Evolutionary conservation across 2,888 invertebrate genomes (phyloP), one percentile per base, ranked within the genome.

Genomic region (Idaea straminata): DNA sequence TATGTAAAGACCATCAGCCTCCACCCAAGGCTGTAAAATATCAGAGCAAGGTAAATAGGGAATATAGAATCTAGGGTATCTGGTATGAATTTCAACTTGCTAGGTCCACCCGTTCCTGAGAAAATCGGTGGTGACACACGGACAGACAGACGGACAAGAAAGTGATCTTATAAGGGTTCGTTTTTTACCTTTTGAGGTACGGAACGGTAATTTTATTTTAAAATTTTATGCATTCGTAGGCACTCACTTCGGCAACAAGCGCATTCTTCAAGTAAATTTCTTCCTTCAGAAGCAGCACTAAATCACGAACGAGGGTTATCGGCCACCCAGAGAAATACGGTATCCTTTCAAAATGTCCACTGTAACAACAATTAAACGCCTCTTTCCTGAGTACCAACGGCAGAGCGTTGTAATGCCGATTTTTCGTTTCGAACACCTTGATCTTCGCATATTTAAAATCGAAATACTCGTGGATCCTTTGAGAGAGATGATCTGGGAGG

Each of bases 241-340:
- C 15, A 78, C 80, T 78, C 64, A 82, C 81, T 60, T 75, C 76
- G 7, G 74, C 72, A 4, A 81, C 72, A 15, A 77, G 47, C 65
- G 80, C 80, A 13, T 73, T 64, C 13, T 62, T 61, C 62, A 80
- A 60, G 67, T 70, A 82, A 16, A 79, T 70, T 47, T 79, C 74
- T 60, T 75, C 74, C 15, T 76, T 74, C 35, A 80, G 13, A 66
- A 76, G 36, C 38, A 71, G 35, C 4, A 76, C 70, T 0, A 82
- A 47, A 5, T 67, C 70, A 5, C 73, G 71, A 13, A 80, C 67
- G 0, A 81, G n/a, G 6, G 71, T 62, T 2, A 16, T 7, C 1
- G 80, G 81, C 82, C 83, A 83, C 0, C 75, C 73, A 0, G 69
- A 35, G 59, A 83, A 82, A 59, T 73, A 80, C 4, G 78, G 77